Evolutionary conservation across 1,140 invertebrate genomes (phyloP), one percentile per base, ranked within the genome.

Genomic region (Orussus abietinus): DNA sequence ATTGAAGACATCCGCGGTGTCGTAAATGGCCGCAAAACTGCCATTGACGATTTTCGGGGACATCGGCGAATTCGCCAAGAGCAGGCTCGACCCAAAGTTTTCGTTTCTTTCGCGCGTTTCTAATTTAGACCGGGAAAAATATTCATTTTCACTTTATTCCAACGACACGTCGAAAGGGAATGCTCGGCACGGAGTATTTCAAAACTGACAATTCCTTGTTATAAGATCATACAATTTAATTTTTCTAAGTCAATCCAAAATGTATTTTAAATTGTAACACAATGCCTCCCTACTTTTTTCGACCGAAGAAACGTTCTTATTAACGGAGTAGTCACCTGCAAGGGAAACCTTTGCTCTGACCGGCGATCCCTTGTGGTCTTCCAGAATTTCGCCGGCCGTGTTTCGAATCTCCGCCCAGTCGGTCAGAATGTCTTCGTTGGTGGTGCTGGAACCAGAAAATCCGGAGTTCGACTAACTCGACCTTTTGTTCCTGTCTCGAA

Each of bases 1-100:
- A 13, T 82, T 82, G 33, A 93, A 76, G 10, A 90, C 79, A 54
- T 92, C 88, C 37, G 83, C 85, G 20, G 88, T 87, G 60, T 98
- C 93, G 58, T 94, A 93, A 44, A 98, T 87, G 5, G 93, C 94
- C 0, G 89, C 93, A 72, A 95, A 97, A 49, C 90, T 96, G 1
- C 92, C 95, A 57, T 97, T 96, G 5, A 97, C 90, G 12, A 98
- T 89, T 75, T 97, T 97, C 0, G 95, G 94, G 15, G 92, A 96
- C 84, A 96, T 92, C 1, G 94, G 94, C 14, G 90, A 91, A 67
- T 97, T 96, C 6, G 95, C 85, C 15, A 98, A 71, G 11, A 98
- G 75, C 2, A 94, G 76, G 65, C 92, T 96, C 10, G 94, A 93
- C 6, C 94, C 93, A 59, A 96, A 97, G 32, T 90, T 83, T 44